Conservation (phyloP, 2,113 vertebrate genomes). For the Sardina pilchardus region DNA sequence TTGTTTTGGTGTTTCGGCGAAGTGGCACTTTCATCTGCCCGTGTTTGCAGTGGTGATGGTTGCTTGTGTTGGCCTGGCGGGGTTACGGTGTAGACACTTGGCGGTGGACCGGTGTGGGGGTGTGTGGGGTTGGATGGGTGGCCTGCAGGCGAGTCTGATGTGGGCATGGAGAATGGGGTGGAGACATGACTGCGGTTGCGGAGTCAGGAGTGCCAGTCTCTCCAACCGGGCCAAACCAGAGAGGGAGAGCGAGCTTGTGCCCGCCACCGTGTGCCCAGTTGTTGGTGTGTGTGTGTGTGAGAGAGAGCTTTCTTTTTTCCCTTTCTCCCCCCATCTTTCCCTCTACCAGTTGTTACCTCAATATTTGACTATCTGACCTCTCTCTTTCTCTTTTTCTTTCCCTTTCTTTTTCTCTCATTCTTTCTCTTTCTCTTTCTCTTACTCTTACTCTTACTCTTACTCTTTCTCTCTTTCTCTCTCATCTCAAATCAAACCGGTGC, state of each 20-base stretch:
- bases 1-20: conserved; percentile 15
- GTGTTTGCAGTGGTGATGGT: not conserved
- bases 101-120: not conserved
- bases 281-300: not conserved
- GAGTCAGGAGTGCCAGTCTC: not conserved
- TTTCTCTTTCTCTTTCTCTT: not conserved
- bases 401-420: not conserved
- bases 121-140: not conserved
- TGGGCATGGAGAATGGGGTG: conserved; percentile 17
- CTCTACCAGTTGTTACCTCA: no score
- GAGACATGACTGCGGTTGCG: not conserved
- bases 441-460: no score
- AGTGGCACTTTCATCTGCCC: not conserved
- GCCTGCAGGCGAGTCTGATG: not conserved
- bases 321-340: no score
- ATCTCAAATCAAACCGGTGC: not conserved
- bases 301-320: not conserved
- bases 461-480: not conserved
- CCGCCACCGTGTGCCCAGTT: not conserved
- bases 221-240: not conserved
- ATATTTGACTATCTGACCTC: no score
- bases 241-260: not conserved
- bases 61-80: not conserved
- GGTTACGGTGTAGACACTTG: not conserved
- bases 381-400: no score